phyloP scores from a whole-genome alignment of 2,888 invertebrate genomes.

The Morpho achilles region DNA sequence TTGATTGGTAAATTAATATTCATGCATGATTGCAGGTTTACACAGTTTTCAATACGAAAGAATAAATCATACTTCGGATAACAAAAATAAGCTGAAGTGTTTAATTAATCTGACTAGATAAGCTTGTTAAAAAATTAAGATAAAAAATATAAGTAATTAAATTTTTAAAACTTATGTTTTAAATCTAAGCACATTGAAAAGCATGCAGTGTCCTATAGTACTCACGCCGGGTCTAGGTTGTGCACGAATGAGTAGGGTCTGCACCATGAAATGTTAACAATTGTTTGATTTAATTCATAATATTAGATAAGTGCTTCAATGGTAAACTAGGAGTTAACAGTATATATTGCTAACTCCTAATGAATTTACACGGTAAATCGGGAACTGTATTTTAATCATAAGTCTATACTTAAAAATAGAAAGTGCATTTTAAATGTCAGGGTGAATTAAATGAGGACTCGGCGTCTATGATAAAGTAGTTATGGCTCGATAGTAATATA shows the following conservation, averaged over 20 bases:
- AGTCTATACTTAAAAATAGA: conserved; percentile 6
- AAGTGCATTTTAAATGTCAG: conserved; percentile 45
- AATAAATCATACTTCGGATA: too few relatives aligned
- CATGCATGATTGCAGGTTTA: too few relatives aligned
- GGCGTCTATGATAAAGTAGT: conserved; percentile 41
- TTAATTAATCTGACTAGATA: too few relatives aligned
- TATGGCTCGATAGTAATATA: conserved; percentile 46
- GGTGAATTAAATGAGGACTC: conserved; percentile 49
- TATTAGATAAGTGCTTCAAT: conserved; percentile 14
- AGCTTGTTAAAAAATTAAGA: too few relatives aligned
- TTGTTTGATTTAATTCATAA: conserved; percentile 6
- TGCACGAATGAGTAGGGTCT: conserved; percentile 72
- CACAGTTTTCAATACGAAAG: too few relatives aligned
- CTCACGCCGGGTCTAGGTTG: conserved; percentile 73
- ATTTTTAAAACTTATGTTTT: background rate
- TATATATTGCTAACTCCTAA: too few relatives aligned
- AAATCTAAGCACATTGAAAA: conserved; percentile 3
- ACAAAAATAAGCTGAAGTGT: too few relatives aligned
- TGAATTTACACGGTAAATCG: too few relatives aligned
- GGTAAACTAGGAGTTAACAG: background rate
- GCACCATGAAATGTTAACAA: conserved; percentile 56
- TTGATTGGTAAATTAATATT: too few relatives aligned
- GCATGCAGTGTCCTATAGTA: conserved; percentile 37
- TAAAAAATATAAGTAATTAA: too few relatives aligned
- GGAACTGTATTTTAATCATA: too few relatives aligned